A percentile compares a stretch with the other conserved stretches of the same genome.
Conservation (phyloP, 2,797 vertebrate species). For the Cephalopachus bancanus region DNA sequence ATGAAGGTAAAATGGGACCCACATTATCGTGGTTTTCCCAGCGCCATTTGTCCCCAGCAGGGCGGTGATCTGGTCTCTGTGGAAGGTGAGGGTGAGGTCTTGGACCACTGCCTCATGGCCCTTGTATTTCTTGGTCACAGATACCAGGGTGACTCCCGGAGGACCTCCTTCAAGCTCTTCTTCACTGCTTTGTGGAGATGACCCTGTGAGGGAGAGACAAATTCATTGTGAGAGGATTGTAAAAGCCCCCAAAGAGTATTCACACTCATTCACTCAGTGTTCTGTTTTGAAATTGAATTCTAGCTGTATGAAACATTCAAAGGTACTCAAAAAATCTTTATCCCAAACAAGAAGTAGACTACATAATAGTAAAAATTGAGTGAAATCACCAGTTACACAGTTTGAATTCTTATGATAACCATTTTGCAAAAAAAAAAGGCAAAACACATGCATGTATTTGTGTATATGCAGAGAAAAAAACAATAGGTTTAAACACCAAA, state of each 20-base stretch:
- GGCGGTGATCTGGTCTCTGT: constrained; percentile 86
- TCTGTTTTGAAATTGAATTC: neutral
- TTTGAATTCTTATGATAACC: neutral
- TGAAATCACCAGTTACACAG: neutral
- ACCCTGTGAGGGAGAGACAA: constrained; percentile 58
- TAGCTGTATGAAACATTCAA: neutral
- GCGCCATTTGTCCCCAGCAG: constrained; percentile 89
- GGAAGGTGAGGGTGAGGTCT: constrained; percentile 88
- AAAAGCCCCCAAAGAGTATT: no score
- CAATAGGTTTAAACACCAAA: neutral
- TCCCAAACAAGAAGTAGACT: neutral
- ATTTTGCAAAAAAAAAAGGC: neutral
- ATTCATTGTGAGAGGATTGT: neutral
- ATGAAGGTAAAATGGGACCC: neutral
- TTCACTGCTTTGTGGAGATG: neutral
- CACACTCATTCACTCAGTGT: accelerated
- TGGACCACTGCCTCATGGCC: constrained; percentile 77
- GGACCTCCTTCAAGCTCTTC: neutral
- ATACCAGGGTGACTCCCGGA: constrained; percentile 80
- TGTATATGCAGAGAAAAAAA: neutral
- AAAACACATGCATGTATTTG: accelerated
- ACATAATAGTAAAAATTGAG: neutral
- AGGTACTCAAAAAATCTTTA: neutral
- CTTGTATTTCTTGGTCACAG: constrained; percentile 86
- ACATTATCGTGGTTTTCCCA: constrained; percentile 90